Base-by-base conservation (phyloP, 2,797 vertebrate species). In the Miichthys miiuy region DNA sequence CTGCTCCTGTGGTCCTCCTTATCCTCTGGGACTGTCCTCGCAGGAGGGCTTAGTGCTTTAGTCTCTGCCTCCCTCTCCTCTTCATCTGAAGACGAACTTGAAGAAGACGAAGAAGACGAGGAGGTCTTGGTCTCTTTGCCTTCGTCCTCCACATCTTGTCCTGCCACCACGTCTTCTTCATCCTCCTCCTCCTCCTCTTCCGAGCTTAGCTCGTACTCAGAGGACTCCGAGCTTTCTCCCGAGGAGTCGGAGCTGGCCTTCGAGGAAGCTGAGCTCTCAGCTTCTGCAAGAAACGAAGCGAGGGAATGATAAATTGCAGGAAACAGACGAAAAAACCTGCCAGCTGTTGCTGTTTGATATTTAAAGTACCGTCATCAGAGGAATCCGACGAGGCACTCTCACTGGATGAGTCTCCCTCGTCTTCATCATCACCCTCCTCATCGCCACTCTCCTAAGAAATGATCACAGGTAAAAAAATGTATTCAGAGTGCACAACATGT, bases 191-290 rank as follows among this genome's bases (percentile, higher is more conserved):
- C 94, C 0, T 97, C 96, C 1, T 96, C 96, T 0, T 97, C 97
- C 0, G 97, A 97, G 46, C 96, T 98, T 11, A 96, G 93, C 77
- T 97, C 97, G 0, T 97, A 98, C 66, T 97, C 97, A 0, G 97
- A 97, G 50, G 97, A 98, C 76, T 96, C 96, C 0, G 94, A 94
- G 8, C 96, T 97, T 72, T 93, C 96, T 1, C 95, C 95, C 0
- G 96, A 97, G 4, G 97, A 97, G 74, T 94, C 95, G 0, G 94
- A 95, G 75, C 93, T 95, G 47, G 91, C 94, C 89, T 96, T 96
- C 68, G 96, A 97, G 47, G 96, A 97, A 0, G 86, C 84, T 0
- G 95, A 93, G 70, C 96, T 98, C 21, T 82, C 90, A 0, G 82
- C 84, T 83, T 97, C 96, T 94, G 95, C 3, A n/a, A 89, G 90